Base-by-base conservation (phyloP, 2,888 invertebrate genomes). In the Cataglyphis rosenhaueri region DNA sequence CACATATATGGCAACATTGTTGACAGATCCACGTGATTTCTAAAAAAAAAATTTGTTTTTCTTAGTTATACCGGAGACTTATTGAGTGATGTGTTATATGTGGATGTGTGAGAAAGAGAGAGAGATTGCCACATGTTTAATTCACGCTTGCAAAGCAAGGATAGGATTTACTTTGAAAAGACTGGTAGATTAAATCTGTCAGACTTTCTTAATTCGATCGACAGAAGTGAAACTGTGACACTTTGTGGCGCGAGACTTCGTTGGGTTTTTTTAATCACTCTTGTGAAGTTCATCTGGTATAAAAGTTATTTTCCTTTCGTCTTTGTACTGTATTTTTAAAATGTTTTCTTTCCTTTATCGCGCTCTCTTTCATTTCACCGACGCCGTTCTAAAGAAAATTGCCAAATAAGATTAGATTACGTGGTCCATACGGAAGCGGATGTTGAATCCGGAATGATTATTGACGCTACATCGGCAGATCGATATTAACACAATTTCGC, bases 321-420 rank as follows among this genome's bases (percentile, higher is more conserved):
- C 84, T 79, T 82, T 81, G 83, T 86, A 84, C 86, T 83, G 84
- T 84, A 85, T 78, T 82, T 68, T 65, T n/a, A 15, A 44, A 70
- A n/a, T 25, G 35, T 78, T 38, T 61, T 48, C 10, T 15, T 70
- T 57, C 32, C n/a, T 48, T 55, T 21, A 8, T 81, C 25, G 12
- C 18, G 25, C 15, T 62, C 35, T 38, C 12, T 52, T 12, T 44
- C 10, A 25, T 65, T 21, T n/a, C 9, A 21, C 48, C 25, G 2
- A 18, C 35, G 59, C 64, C 12, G 15, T 32, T 79, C 41, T 25
- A 57, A 44, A 25, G 66, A 87, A 86, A 81, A 84, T 86, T 81
- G 79, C 86, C 87, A 86, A 88, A 87, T 89, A 86, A 85, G 85
- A 83, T 89, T 86, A 86, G 85, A 85, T 84, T 81, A 74, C 84